Percentiles rank a stretch among this genome's conserved stretches.
phyloP scores from a whole-genome alignment of 2,113 vertebrate genomes.

The Crotalus tigris region DNA sequence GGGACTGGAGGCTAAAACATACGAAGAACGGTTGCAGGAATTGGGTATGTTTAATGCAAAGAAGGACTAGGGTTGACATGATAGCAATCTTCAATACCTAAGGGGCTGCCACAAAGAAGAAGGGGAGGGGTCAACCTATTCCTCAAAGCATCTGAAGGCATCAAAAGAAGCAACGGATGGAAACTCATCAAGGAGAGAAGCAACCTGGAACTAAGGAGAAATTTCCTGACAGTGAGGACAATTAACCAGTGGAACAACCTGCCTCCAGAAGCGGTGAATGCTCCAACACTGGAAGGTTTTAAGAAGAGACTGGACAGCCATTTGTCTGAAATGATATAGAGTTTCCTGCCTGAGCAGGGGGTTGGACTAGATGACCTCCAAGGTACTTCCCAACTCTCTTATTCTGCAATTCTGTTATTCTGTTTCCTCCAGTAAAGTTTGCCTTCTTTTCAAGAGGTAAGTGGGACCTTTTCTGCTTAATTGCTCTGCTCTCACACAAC shows the following conservation, averaged over 20 bases:
- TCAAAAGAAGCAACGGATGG: too few species aligned
- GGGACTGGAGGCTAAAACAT: not conserved
- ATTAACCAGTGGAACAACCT: too few species aligned
- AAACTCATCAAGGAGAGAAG: too few species aligned
- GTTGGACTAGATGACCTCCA: not conserved
- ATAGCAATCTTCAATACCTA: not conserved
- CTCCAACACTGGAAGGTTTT: not conserved
- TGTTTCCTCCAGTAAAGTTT: constrained; percentile 22
- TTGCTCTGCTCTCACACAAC: constrained; percentile 56
- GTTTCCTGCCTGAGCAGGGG: not conserved
- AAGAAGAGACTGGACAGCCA: not conserved
- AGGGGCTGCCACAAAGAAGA: too few species aligned
- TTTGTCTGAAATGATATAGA: not conserved
- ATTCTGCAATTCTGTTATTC: not conserved
- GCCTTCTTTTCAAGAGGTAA: constrained; percentile 47
- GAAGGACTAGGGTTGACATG: not conserved
- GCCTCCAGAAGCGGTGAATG: not conserved
- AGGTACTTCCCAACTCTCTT: not conserved
- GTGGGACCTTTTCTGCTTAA: constrained; percentile 54
- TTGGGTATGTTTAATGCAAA: not conserved
- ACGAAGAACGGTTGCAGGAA: not conserved
- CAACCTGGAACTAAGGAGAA: too few species aligned
- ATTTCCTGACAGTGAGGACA: too few species aligned
- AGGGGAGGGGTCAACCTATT: too few species aligned
- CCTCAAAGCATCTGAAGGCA: too few species aligned